phyloP scores from a whole-genome alignment of 2,113 vertebrate species.

The Tringa solitaria region DNA sequence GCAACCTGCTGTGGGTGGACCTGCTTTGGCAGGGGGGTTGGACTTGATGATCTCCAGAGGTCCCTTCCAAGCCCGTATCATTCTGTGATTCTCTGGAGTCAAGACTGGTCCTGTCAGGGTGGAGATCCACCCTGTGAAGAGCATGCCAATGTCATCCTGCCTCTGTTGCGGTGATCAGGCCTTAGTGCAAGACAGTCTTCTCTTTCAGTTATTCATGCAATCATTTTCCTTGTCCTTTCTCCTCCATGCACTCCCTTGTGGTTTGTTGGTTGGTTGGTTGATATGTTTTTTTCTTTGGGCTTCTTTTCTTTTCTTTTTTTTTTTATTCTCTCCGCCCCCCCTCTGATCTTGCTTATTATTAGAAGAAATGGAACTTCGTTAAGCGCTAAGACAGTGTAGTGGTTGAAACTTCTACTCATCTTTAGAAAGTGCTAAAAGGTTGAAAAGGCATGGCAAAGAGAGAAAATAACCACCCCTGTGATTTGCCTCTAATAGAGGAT shows the following conservation, averaged over 20 bases:
- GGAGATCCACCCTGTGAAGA: neutral
- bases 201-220: neutral
- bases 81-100: neutral
- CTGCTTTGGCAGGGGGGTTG: too few relatives aligned
- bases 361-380: neutral
- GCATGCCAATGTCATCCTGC: neutral
- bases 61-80: too few relatives aligned
- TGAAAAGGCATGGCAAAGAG: neutral
- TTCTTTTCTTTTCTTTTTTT: neutral
- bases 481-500: neutral
- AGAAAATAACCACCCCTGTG: neutral
- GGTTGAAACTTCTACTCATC: neutral
- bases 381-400: neutral
- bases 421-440: neutral
- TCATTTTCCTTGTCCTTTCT: neutral
- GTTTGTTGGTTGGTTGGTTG: neutral
- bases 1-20: too few relatives aligned
- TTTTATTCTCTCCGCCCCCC: accelerated
- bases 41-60: too few relatives aligned
- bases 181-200: neutral
- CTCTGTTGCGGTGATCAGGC: neutral
- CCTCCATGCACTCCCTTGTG: accelerated
- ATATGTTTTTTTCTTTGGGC: neutral
- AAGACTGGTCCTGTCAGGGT: constrained; percentile 15
- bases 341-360: neutral